These are phyloP conservation scores for Ctena decussata DNA, from an alignment of 2,888 invertebrate species.

Conservation along the genomic window DNA sequence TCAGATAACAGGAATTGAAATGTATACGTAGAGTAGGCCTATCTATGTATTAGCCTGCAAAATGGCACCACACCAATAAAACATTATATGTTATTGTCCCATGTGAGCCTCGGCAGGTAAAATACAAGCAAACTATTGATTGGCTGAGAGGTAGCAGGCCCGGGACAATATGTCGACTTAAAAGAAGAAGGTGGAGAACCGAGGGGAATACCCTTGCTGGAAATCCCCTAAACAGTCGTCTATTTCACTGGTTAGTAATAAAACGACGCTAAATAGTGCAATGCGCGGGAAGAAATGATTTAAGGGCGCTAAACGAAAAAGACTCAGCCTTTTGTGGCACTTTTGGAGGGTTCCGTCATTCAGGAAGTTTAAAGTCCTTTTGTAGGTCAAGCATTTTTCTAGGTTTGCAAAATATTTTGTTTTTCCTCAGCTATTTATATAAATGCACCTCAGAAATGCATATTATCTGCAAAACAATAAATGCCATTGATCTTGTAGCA, in stretches of 20 bases:
- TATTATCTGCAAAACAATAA: no score
- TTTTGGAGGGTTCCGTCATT: not conserved
- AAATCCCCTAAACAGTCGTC: slow-evolving; percentile 34
- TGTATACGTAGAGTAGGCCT: no score
- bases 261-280: not conserved
- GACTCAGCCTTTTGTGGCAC: not conserved
- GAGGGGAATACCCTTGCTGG: slow-evolving; percentile 51
- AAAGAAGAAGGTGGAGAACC: not conserved
- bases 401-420: no score
- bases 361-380: slow-evolving; percentile 1
- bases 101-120: not conserved
- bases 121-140: not conserved
- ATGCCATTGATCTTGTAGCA: no score
- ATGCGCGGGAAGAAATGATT: not conserved
- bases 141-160: not conserved
- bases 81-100: no score
- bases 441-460: no score
- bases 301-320: not conserved
- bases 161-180: slow-evolving; percentile 1
- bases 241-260: not conserved
- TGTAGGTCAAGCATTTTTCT: not conserved
- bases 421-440: no score
- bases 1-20: no score
- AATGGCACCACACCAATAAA: no score
- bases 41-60: no score